Base-by-base conservation (phyloP, 2,113 vertebrate genomes). In the Chaetorhynchus papuensis region DNA sequence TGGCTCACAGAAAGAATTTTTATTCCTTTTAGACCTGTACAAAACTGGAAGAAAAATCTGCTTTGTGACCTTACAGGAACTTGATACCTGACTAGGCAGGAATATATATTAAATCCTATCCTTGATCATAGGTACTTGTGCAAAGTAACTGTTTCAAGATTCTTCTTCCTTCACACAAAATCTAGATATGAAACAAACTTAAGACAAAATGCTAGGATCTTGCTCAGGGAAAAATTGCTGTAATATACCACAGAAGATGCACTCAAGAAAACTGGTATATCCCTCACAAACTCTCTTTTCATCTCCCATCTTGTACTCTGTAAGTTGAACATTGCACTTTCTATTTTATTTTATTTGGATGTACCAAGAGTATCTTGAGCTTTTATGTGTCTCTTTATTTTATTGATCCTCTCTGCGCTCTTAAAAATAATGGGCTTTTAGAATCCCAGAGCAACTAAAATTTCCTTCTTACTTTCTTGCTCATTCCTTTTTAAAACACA, bases 361-460 rank as follows among this genome's bases (percentile, higher is more conserved):
- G 92, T 91, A 93, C 83, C 80, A 79, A 80, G 93, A 91, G 96
- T 96, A 96, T 96, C 97, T 96, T 88, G 83, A 91, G 96, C 80
- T 97, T 98, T 98, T 98, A 98, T 97, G 90, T 90, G 93, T 96
- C 91, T 91, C 89, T 97, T 96, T 97, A 97, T 98, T 98, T 98
- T 98, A 97, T 96, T 96, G 96, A 98, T 98, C 90, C 88, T 96
- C 82, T 97, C 95, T 42, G 47, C 89, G 94, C 93, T 95, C 96
- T 97, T 97, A 98, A 98, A 98, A 97, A 97, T 97, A 98, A 98
- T 96, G 94, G 97, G 91, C 95, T 97, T 97, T 98, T 98, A 98
- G 96, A 96, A 96, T 91, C 96, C 94, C 94, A 88, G 60, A 4
- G 44, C 92, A 96, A 96, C 74, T 84, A 90, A 97, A 98, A 97